Base-by-base conservation (phyloP, 2,113 vertebrate species). In the Engraulis encrasicolus region DNA sequence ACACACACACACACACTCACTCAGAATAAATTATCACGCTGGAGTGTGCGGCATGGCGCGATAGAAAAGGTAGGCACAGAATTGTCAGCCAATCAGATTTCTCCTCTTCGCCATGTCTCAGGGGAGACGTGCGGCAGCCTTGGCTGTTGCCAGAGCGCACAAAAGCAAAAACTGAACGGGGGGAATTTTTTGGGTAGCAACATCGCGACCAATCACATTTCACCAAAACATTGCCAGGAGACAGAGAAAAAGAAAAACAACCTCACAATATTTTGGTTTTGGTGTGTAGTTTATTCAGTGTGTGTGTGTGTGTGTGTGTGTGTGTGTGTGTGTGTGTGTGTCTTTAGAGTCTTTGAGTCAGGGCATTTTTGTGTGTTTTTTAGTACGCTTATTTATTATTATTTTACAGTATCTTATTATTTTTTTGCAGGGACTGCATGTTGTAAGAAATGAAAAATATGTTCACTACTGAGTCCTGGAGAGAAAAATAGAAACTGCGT, bases 171-270 rank as follows among this genome's bases (percentile, higher is more conserved):
- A n/a, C n/a, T n/a, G n/a, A n/a, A n/a, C n/a, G n/a, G n/a, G 40
- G 88, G 82, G 77, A 54, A 87, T 83, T 90, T 90, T 92, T 92
- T 90, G 94, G 92, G 90, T 95, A 94, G 94, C 94, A 95, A 95
- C 94, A 87, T 91, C 78, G 85, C 87, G 34, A 85, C 94, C 94
- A 95, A 95, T 95, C 93, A 90, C 88, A 90, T 91, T 89, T n/a
- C 90, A 89, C 89, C 85, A 92, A 74, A 90, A 92, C 86, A 88
- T 78, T 81, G 81, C 86, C 81, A 45, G 86, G 86, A 92, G 90
- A 92, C n/a, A n/a, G n/a, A n/a, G n/a, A n/a, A n/a, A n/a, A n/a
- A n/a, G n/a, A 93, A 94, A 94, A 94, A 95, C 93, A 95, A 94
- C 91, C 93, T 93, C 89, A 90, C 92, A 90, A n/a, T 91, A 90